These are phyloP conservation scores for Apis laboriosa DNA, from an alignment of 1,140 invertebrate species.

Conservation along the genomic window DNA sequence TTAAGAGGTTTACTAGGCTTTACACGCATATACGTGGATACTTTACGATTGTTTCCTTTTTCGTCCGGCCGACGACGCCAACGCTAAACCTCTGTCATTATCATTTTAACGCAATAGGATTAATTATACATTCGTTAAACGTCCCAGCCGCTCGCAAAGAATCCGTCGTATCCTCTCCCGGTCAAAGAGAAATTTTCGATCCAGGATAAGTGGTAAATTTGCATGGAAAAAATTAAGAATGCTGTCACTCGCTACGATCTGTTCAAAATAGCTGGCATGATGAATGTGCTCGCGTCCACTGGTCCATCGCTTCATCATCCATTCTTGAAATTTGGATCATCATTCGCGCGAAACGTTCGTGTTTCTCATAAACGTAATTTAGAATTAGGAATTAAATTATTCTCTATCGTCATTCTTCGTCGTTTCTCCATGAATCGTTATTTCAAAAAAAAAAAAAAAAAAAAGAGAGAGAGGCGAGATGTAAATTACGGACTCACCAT, in stretches of 20 bases:
- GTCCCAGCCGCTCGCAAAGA: neutral
- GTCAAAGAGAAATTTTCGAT: neutral
- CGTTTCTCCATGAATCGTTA: neutral
- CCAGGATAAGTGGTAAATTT: neutral
- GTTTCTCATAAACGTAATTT: neutral
- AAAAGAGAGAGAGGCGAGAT: no score
- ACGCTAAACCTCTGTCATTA: slow-evolving; percentile 39
- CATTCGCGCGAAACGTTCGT: neutral
- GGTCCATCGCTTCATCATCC: slow-evolving; percentile 55
- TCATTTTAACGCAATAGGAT: slow-evolving; percentile 55
- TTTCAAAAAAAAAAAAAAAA: neutral
- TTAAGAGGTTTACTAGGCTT: slow-evolving; percentile 69
- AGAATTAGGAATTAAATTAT: neutral
- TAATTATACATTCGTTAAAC: slow-evolving; percentile 52
- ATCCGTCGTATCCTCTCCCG: neutral
- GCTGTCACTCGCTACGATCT: neutral
- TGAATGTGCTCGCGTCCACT: slow-evolving; percentile 51
- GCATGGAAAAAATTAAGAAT: neutral
- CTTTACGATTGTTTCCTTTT: slow-evolving; percentile 67
- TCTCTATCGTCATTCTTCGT: neutral
- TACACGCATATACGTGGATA: slow-evolving; percentile 40
- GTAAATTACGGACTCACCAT: neutral
- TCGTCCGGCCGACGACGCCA: slow-evolving; percentile 5
- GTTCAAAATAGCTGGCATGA: slow-evolving; percentile 56
- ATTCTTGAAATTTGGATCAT: neutral